Percentiles rank a stretch among this genome's conserved stretches.
Conservation (phyloP, 2,113 vertebrate species). For the Caloenas nicobarica region DNA sequence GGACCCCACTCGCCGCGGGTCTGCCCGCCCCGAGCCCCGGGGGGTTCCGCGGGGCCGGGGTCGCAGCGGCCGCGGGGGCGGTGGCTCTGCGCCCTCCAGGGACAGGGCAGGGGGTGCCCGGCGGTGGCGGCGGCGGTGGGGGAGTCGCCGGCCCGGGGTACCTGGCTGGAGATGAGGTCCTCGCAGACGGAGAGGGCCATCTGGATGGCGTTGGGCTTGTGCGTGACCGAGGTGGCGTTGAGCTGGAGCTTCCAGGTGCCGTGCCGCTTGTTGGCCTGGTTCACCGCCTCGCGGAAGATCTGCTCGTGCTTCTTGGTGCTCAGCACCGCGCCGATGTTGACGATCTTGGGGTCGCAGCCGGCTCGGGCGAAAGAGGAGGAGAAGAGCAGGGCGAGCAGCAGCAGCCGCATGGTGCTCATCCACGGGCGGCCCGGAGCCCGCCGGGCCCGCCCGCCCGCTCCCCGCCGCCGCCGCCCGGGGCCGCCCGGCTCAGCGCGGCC, state of each 20-base stretch:
- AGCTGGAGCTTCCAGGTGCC: conserved; percentile 93
- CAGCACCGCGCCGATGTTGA: conserved; percentile 93
- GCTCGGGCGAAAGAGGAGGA: conserved; percentile 87
- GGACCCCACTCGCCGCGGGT: neutral
- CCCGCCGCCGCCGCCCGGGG: too few relatives aligned
- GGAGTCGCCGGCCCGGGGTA: conserved; percentile 34
- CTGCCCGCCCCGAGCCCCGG: neutral
- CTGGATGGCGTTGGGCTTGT: conserved; percentile 96
- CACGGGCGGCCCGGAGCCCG: neutral
- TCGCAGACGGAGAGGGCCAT: conserved; percentile 98
- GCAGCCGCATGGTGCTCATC: conserved; percentile 83
- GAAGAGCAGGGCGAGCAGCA: conserved; percentile 87
- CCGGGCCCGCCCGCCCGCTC: neutral
- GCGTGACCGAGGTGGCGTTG: conserved; percentile 96
- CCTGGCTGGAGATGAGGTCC: conserved; percentile 98
- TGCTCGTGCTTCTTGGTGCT: conserved; percentile 95
- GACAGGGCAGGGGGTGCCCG: neutral
- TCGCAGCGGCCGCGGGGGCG: too few relatives aligned
- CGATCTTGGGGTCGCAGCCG: conserved; percentile 90
- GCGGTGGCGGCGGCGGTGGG: too few relatives aligned
- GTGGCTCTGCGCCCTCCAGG: neutral
- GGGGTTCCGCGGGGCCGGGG: neutral
- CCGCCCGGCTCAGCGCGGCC: too few relatives aligned
- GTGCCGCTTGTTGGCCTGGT: conserved; percentile 89
- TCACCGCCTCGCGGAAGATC: conserved; percentile 93